Conservation (phyloP, 2,888 invertebrate species). For the Phorcus lineatus region DNA sequence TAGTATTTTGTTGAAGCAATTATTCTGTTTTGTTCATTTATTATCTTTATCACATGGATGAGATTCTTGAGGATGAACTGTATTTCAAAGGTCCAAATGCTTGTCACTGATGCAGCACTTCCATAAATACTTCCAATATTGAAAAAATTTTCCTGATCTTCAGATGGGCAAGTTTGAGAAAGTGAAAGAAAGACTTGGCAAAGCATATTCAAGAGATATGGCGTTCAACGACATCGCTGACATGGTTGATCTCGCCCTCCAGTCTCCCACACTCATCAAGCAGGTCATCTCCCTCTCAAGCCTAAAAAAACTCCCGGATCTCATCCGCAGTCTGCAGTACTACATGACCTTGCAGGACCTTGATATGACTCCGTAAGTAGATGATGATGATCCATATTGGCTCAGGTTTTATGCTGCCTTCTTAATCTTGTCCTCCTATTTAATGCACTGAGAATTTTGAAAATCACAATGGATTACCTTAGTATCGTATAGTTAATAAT, state of each 20-base stretch:
- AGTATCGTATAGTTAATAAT: too few relatives aligned
- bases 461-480: too few relatives aligned
- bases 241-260: slow-evolving; percentile 54
- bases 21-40: too few relatives aligned
- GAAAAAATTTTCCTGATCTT: not conserved
- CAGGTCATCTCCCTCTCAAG: slow-evolving; percentile 39
- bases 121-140: too few relatives aligned
- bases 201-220: slow-evolving; percentile 1
- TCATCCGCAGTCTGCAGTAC: slow-evolving; percentile 40
- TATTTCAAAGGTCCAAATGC: too few relatives aligned
- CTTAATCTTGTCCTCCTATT: too few relatives aligned
- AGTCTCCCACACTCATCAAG: slow-evolving; percentile 39
- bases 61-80: too few relatives aligned
- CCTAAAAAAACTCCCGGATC: slow-evolving; percentile 41
- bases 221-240: slow-evolving; percentile 50
- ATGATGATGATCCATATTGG: not conserved
- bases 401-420: not conserved
- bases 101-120: too few relatives aligned
- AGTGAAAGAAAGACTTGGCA: slow-evolving; percentile 27
- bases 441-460: too few relatives aligned
- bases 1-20: too few relatives aligned
- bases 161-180: slow-evolving; percentile 40
- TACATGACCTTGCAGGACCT: not conserved
- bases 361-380: slow-evolving; percentile 21
- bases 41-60: too few relatives aligned